Percentiles rank a stretch among this genome's conserved stretches.
Conservation (phyloP, 92 coral and sea anemone species). For the Diadumene lineata region DNA sequence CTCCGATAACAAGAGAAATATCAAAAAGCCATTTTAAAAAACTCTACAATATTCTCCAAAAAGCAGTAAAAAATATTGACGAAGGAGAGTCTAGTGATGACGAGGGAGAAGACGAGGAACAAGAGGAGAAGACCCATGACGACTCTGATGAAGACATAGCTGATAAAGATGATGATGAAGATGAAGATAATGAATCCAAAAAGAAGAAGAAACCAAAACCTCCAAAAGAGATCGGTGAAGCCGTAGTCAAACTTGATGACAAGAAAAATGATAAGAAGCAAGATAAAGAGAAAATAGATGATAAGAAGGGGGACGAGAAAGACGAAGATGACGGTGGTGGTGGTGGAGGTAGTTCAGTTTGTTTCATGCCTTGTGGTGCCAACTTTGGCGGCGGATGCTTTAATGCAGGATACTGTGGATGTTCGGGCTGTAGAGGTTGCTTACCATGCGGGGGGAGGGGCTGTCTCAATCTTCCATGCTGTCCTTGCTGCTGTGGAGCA, state of each 20-base stretch:
- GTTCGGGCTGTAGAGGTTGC: slow-evolving; percentile 62
- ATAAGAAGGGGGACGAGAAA: not conserved
- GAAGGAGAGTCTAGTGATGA: slow-evolving; percentile 39
- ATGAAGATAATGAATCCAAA: not conserved
- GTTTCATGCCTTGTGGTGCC: slow-evolving; percentile 69
- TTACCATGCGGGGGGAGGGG: slow-evolving; percentile 68
- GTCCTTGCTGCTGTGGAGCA: slow-evolving; percentile 69
- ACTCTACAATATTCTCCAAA: slow-evolving; percentile 55
- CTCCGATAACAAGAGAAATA: slow-evolving; percentile 57
- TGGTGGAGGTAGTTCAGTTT: slow-evolving; percentile 50
- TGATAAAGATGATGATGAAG: not conserved
- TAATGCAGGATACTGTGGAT: slow-evolving; percentile 37
- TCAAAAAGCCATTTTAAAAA: slow-evolving; percentile 52
- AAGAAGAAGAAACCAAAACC: not conserved
- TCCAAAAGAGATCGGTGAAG: slow-evolving; percentile 7
- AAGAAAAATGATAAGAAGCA: not conserved
- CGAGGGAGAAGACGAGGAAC: slow-evolving; percentile 18
- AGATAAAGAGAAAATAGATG: slow-evolving; percentile 9
- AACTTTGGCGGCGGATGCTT: slow-evolving; percentile 57
- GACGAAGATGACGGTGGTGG: slow-evolving; percentile 19
- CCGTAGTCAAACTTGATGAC: slow-evolving; percentile 4
- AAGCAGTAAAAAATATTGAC: slow-evolving; percentile 51
- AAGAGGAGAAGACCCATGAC: slow-evolving; percentile 18
- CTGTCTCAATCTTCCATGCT: slow-evolving; percentile 75
- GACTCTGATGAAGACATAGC: not conserved